A percentile compares a stretch with the other conserved stretches of the same genome.
These are phyloP conservation scores for Lysandra coridon DNA, from an alignment of 2,888 invertebrate genomes.

Conservation along the genomic window DNA sequence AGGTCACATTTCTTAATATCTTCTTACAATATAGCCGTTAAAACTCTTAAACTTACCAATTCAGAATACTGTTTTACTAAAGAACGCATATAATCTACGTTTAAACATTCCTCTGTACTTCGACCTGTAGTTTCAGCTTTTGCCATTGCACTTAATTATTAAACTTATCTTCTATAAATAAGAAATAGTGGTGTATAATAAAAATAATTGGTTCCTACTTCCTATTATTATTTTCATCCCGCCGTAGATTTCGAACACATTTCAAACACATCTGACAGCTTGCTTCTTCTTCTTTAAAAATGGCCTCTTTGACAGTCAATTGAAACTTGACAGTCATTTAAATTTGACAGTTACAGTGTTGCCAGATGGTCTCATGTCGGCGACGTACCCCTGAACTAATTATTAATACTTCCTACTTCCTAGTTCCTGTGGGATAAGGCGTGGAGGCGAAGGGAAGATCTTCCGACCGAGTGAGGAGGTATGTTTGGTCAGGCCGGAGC, in stretches of 20 bases:
- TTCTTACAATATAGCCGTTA: not conserved
- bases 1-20: not conserved
- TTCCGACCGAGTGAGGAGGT: no score
- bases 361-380: no score
- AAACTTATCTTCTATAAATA: not conserved
- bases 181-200: not conserved
- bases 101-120: constrained; percentile 56
- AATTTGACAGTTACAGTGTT: no score
- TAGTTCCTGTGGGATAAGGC: no score
- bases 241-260: not conserved
- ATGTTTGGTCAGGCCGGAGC: no score
- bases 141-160: constrained; percentile 51
- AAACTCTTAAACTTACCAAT: constrained; percentile 57
- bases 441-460: no score
- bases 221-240: not conserved
- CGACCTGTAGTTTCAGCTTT: constrained; percentile 58
- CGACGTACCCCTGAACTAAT: no score
- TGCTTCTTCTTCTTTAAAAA: no score
- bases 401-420: no score
- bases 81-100: constrained; percentile 73
- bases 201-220: not conserved
- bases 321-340: no score
- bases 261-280: no score
- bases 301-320: no score
- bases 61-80: constrained; percentile 76